Conservation (phyloP, 2,113 vertebrate genomes). For the Albula goreensis region DNA sequence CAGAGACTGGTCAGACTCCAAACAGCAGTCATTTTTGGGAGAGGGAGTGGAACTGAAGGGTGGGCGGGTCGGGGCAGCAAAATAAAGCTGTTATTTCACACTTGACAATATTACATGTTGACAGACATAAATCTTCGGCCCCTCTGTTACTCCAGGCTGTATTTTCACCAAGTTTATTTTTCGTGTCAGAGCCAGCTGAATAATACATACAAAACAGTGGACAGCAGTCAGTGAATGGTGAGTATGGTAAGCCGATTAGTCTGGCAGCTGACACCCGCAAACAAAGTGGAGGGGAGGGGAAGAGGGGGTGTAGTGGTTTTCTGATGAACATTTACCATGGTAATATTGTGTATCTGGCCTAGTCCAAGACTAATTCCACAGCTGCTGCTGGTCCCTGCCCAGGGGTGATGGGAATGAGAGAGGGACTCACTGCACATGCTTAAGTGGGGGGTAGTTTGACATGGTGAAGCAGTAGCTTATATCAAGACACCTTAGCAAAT, state of each 20-base stretch:
- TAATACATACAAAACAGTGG: background rate
- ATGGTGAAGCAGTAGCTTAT: background rate
- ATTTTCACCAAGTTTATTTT: background rate
- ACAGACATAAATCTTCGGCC: constrained; percentile 22
- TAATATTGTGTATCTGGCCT: background rate
- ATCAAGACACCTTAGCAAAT: constrained; percentile 18
- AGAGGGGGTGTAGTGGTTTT: background rate
- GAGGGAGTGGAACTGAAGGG: constrained; percentile 3
- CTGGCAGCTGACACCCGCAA: background rate
- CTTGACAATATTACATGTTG: constrained; percentile 40
- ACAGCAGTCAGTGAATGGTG: background rate
- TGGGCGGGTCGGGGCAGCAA: too few relatives aligned
- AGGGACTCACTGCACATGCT: background rate
- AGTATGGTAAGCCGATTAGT: background rate
- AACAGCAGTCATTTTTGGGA: constrained; percentile 57
- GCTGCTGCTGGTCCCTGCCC: background rate
- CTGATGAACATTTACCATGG: background rate
- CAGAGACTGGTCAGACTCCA: constrained; percentile 58
- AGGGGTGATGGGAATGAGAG: background rate
- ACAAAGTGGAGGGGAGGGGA: background rate
- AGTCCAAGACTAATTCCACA: background rate
- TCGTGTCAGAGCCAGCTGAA: background rate
- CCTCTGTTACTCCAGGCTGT: background rate
- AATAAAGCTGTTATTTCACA: constrained; percentile 47
- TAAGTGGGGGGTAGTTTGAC: background rate